A percentile compares a stretch with the other conserved stretches of the same genome.
phyloP scores from a whole-genome alignment of 35 echinoderm and acorn worm genomes.

The Heliocidaris erythrogramma region DNA sequence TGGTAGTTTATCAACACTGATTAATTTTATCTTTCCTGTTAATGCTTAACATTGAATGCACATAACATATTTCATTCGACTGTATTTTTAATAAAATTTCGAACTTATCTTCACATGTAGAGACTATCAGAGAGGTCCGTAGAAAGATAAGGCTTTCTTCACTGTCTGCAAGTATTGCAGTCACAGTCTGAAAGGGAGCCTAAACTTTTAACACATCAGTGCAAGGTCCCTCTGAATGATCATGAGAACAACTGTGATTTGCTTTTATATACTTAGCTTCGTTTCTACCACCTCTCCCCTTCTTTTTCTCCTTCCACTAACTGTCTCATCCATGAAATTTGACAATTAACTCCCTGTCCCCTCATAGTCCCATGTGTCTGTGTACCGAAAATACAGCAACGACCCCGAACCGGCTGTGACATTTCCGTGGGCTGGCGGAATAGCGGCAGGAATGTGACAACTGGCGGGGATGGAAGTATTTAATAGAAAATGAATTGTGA shows the following conservation, averaged over 20 bases:
- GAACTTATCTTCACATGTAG: not conserved
- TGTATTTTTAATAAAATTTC: no score
- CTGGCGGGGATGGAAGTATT: slow-evolving; percentile 8
- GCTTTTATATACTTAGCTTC: not conserved
- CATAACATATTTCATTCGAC: no score
- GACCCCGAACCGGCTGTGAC: not conserved
- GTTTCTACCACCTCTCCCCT: not conserved
- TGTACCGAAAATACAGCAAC: not conserved
- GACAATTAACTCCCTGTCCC: not conserved
- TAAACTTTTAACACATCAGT: not conserved
- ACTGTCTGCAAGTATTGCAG: not conserved
- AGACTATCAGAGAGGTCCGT: not conserved
- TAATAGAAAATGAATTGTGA: slow-evolving; percentile 12
- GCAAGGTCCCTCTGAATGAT: not conserved
- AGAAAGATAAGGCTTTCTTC: not conserved
- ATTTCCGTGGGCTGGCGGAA: not conserved
- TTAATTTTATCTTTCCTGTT: no score
- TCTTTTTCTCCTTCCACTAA: not conserved
- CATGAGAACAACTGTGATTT: slow-evolving; percentile 1
- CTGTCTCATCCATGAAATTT: not conserved
- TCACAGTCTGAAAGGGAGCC: not conserved
- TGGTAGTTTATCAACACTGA: no score
- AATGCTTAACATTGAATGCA: no score
- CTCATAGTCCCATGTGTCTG: not conserved
- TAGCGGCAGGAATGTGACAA: slow-evolving; percentile 12